Percentiles rank a stretch among this genome's conserved stretches.
Evolutionary conservation across 2,888 invertebrate species (phyloP).

Genomic region (Pheosia gnoma): DNA sequence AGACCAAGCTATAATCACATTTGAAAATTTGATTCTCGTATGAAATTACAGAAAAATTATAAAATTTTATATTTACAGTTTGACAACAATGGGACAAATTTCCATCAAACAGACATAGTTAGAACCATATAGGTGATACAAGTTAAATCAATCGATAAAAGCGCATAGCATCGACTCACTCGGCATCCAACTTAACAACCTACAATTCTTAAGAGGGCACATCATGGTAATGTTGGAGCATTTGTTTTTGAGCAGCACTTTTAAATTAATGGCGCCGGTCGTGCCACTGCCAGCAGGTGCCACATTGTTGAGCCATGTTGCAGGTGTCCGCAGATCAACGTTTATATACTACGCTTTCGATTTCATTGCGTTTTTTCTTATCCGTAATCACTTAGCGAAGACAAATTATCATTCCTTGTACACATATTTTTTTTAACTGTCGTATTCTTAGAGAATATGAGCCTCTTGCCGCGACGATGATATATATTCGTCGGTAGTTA

Average conservation of each 20-base stretch:
- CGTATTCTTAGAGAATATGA: background rate
- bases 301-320: slow-evolving; percentile 22
- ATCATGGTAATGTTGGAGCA: slow-evolving; percentile 12
- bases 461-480: slow-evolving; percentile 1
- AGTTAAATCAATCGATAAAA: no score
- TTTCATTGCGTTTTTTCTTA: slow-evolving; percentile 43
- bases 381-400: slow-evolving; percentile 24
- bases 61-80: no score
- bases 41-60: no score
- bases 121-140: no score
- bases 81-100: no score
- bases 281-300: slow-evolving; percentile 32
- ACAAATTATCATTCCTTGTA: slow-evolving; percentile 38
- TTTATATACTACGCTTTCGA: slow-evolving; percentile 36
- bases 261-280: slow-evolving; percentile 10
- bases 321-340: slow-evolving; percentile 41
- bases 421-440: slow-evolving; percentile 14
- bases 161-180: no score
- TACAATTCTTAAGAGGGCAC: slow-evolving; percentile 6
- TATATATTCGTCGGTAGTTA: slow-evolving; percentile 23
- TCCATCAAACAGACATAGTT: no score
- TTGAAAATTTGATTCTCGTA: no score
- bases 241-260: slow-evolving; percentile 12
- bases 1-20: no score
- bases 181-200: background rate